Conservation (phyloP, 2,797 vertebrate species). For the Anguilla pacifica region DNA sequence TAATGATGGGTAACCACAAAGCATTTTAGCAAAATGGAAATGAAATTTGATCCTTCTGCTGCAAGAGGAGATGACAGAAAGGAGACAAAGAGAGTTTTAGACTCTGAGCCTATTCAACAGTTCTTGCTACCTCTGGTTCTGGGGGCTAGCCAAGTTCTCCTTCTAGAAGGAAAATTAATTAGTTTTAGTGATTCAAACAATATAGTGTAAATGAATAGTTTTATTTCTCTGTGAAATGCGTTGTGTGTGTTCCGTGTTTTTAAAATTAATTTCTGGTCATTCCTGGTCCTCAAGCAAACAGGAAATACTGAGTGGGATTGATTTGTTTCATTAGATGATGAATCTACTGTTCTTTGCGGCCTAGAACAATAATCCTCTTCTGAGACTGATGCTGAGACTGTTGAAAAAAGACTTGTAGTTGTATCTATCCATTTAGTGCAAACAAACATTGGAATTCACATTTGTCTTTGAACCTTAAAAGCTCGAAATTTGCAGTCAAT, state of each 20-base stretch:
- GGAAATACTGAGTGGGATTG: background rate
- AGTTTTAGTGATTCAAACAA: background rate
- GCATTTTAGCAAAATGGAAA: background rate
- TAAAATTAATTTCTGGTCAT: background rate
- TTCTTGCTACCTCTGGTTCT: background rate
- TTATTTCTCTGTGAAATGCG: background rate
- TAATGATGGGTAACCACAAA: background rate
- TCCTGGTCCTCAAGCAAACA: background rate
- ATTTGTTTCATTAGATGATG: background rate
- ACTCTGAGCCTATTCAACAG: background rate
- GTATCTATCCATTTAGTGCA: background rate
- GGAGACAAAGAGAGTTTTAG: background rate
- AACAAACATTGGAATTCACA: background rate
- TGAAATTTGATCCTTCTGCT: slow-evolving; percentile 1
- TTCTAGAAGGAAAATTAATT: background rate
- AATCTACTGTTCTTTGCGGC: background rate
- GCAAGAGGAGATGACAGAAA: background rate
- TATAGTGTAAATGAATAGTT: background rate
- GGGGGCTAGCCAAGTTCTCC: background rate
- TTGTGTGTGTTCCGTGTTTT: background rate
- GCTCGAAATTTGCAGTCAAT: background rate
- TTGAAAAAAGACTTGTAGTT: background rate
- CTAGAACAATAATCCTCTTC: background rate
- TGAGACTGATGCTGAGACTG: background rate
- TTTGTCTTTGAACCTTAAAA: background rate